Conservation (phyloP, 2,888 invertebrate genomes). For the Ichneumoninae sp. region DNA sequence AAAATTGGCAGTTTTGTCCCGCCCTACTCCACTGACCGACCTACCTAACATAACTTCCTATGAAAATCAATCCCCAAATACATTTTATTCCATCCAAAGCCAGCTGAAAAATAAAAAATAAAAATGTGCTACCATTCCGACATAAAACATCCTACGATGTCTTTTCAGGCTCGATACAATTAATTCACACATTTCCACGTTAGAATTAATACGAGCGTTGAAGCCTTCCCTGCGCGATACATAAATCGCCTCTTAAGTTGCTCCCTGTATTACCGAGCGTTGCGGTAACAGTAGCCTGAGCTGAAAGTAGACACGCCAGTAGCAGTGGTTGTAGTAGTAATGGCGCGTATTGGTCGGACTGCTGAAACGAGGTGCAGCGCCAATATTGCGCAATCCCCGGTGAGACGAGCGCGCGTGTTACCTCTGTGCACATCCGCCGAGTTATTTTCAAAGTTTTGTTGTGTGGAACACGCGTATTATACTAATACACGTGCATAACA, state of each 20-base stretch:
- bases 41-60: background rate
- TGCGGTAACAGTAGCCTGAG: conserved; percentile 1
- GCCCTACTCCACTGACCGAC: background rate
- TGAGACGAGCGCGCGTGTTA: conserved; percentile 47
- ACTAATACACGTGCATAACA: conserved; percentile 34
- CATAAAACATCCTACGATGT: background rate
- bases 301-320: background rate
- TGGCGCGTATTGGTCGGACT: conserved; percentile 9
- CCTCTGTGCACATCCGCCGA: conserved; percentile 59
- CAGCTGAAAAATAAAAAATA: no score
- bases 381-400: conserved; percentile 59
- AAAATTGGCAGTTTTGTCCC: background rate
- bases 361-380: conserved; percentile 61
- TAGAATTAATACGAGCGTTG: background rate
- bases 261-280: conserved; percentile 1
- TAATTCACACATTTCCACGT: background rate
- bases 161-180: background rate
- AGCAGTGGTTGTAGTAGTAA: background rate
- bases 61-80: background rate
- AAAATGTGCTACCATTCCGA: background rate
- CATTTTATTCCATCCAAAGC: no score
- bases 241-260: background rate
- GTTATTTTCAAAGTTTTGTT: conserved; percentile 59
- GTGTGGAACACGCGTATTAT: conserved; percentile 33
- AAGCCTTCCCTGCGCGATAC: background rate